Evolutionary conservation across 2,113 vertebrate species (phyloP).

Genomic region (Alethe castanea): DNA sequence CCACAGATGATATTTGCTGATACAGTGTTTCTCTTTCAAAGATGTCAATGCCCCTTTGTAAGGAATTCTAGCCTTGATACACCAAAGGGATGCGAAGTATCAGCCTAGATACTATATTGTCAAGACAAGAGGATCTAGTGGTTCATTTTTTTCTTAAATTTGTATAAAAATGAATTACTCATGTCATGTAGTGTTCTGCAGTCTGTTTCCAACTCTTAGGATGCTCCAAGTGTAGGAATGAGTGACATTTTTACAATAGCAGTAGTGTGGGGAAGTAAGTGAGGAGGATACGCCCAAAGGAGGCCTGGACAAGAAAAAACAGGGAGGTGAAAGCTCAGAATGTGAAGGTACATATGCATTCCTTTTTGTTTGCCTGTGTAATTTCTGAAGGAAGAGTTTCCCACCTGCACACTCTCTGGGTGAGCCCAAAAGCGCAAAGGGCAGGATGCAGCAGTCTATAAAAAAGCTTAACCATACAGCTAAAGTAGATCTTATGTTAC

Average conservation of each 20-base stretch:
- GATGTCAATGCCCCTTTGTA: neutral
- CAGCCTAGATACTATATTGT: neutral
- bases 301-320: neutral
- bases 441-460: neutral
- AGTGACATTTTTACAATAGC: neutral
- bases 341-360: neutral
- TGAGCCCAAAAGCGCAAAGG: neutral
- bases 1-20: neutral
- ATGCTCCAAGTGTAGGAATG: neutral
- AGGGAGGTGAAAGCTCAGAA: neutral
- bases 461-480: neutral
- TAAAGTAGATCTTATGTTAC: neutral
- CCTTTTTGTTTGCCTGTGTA: neutral
- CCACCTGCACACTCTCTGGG: neutral
- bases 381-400: neutral
- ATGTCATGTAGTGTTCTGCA: neutral
- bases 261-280: rapidly evolving
- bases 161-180: neutral
- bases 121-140: neutral
- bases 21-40: neutral
- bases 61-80: neutral
- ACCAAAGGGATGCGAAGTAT: neutral
- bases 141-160: neutral
- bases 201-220: neutral
- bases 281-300: neutral